A percentile compares a stretch with the other conserved stretches of the same genome.
phyloP scores from a whole-genome alignment of 2,113 vertebrate genomes.

The Paralichthys olivaceus region DNA sequence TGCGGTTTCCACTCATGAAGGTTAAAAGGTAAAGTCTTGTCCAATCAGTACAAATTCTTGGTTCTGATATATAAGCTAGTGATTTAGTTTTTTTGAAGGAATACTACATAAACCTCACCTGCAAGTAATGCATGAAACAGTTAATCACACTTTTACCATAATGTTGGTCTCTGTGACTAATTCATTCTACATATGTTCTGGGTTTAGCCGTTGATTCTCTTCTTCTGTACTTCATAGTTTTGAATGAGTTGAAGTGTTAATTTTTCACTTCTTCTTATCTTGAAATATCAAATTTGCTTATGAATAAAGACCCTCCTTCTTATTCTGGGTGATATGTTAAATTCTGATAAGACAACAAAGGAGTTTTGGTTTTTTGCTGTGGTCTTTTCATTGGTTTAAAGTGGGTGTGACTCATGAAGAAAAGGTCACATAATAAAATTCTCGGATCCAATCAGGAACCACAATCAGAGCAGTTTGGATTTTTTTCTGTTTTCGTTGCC shows the following conservation, averaged over 20 bases:
- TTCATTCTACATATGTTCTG: too few species aligned
- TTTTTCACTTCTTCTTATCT: background rate
- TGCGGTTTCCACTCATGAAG: background rate
- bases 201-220: too few species aligned
- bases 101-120: background rate
- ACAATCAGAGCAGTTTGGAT: too few species aligned
- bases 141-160: too few species aligned
- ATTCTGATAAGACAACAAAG: background rate
- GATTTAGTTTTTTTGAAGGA: slow-evolving; percentile 1
- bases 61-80: background rate
- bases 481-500: too few species aligned
- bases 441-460: too few species aligned
- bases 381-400: too few species aligned
- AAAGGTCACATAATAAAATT: too few species aligned
- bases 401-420: background rate
- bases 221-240: background rate
- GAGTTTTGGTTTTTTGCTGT: background rate
- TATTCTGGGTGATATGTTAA: background rate
- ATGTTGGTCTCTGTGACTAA: too few species aligned
- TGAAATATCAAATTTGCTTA: slow-evolving; percentile 9
- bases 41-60: background rate
- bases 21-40: background rate
- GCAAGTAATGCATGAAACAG: too few species aligned
- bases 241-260: background rate
- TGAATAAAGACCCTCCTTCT: background rate